Conservation (phyloP, 2,888 invertebrate genomes). For the Lasioglossum villosulum region DNA sequence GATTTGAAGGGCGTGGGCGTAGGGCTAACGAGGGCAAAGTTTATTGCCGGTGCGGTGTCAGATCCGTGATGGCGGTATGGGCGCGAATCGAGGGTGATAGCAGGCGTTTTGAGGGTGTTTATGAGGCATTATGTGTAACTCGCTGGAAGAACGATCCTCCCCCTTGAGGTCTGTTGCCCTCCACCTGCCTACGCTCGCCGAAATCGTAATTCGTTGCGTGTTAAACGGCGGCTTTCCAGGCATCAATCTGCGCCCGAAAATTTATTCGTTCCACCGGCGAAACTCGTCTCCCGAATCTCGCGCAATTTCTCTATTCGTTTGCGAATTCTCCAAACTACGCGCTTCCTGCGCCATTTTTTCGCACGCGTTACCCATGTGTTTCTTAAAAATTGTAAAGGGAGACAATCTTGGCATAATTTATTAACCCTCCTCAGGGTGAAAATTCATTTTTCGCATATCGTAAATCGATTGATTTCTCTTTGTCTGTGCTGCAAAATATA, state of each 20-base stretch:
- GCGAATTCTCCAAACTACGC: not conserved
- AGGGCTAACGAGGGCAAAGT: conserved; percentile 79
- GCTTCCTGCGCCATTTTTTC: not conserved
- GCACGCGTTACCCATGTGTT: not conserved
- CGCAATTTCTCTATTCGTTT: conserved; percentile 35
- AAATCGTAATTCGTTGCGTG: conserved; percentile 75
- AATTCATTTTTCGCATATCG: too few relatives aligned
- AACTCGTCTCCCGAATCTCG: not conserved
- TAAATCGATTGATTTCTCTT: too few relatives aligned
- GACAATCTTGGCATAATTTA: too few relatives aligned
- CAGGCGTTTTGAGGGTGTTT: conserved; percentile 83
- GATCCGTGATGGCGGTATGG: conserved; percentile 72
- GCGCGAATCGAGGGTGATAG: conserved; percentile 78
- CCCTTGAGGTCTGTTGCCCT: conserved; percentile 74
- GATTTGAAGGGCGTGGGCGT: conserved; percentile 26
- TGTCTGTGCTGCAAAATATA: too few relatives aligned
- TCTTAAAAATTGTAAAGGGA: not conserved
- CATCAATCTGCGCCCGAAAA: conserved; percentile 44
- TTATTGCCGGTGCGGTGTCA: conserved; percentile 80
- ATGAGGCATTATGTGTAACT: conserved; percentile 85
- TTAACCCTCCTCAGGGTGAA: too few relatives aligned
- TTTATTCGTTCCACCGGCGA: conserved; percentile 13
- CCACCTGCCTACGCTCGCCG: conserved; percentile 72
- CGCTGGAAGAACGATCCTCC: conserved; percentile 83
- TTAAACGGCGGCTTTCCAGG: conserved; percentile 46